Evolutionary conservation across 2,888 invertebrate species (phyloP).

Genomic region (Apodemia duryi): DNA sequence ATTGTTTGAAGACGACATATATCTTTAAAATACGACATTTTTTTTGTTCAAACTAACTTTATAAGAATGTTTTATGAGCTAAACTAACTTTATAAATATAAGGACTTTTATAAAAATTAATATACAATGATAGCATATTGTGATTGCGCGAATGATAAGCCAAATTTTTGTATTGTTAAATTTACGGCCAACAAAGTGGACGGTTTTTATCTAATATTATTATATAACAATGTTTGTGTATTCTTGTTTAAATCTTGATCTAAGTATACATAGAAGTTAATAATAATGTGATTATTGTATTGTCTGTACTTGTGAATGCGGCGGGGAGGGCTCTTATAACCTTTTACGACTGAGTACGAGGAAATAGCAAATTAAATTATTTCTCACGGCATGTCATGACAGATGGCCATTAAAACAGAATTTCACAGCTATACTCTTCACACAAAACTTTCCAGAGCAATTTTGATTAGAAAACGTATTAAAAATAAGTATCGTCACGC

Average conservation of each 20-base stretch:
- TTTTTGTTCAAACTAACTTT: too few species aligned
- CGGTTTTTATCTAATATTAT: too few species aligned
- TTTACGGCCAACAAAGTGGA: too few species aligned
- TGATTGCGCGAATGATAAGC: too few species aligned
- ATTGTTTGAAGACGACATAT: too few species aligned
- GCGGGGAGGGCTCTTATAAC: background rate
- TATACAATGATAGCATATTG: too few species aligned
- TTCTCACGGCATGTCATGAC: slow-evolving; percentile 16
- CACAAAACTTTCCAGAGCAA: slow-evolving; percentile 4
- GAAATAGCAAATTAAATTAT: slow-evolving; percentile 13
- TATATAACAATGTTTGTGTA: too few species aligned
- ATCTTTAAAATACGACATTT: too few species aligned
- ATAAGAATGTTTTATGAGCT: too few species aligned
- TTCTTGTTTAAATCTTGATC: background rate
- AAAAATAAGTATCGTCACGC: background rate
- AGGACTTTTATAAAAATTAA: too few species aligned
- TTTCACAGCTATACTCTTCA: slow-evolving; percentile 1
- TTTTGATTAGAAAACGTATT: slow-evolving; percentile 2
- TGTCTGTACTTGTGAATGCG: background rate
- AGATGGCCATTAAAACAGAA: slow-evolving; percentile 14
- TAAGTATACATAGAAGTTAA: background rate
- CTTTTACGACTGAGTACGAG: background rate
- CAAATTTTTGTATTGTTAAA: too few species aligned
- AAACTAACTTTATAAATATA: too few species aligned
- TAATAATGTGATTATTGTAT: slow-evolving; percentile 8